These are phyloP conservation scores for Amblyraja radiata DNA, from an alignment of 2,797 vertebrate species.

Conservation along the genomic window DNA sequence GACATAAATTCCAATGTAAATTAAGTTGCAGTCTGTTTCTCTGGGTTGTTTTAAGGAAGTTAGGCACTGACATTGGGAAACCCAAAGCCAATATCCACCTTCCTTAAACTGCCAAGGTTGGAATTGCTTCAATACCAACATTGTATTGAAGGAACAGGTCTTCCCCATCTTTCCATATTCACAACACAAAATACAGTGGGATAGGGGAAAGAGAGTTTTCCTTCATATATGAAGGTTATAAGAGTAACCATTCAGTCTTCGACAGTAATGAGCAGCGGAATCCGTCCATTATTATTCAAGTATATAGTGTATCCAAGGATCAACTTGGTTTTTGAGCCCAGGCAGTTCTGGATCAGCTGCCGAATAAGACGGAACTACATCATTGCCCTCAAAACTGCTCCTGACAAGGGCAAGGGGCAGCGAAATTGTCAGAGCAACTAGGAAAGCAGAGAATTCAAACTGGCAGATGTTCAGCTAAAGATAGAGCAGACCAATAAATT, in stretches of 20 bases:
- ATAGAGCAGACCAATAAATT: not conserved
- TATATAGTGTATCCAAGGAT: not conserved
- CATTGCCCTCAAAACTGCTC: not conserved
- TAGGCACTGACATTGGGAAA: too few species aligned
- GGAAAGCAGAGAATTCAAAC: not conserved
- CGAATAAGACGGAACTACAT: not conserved
- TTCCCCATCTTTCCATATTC: not conserved
- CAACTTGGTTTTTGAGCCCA: not conserved
- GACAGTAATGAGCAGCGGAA: not conserved
- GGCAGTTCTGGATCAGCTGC: not conserved
- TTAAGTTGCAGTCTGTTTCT: not conserved
- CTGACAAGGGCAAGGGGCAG: not conserved
- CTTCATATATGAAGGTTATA: not conserved
- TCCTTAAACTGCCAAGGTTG: not conserved
- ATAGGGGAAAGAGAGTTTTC: not conserved
- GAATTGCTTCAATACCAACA: not conserved
- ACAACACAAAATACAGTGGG: not conserved
- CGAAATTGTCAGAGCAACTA: not conserved
- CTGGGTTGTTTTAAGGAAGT: too few species aligned
- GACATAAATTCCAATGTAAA: not conserved
- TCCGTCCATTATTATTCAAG: not conserved
- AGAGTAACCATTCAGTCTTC: not conserved
- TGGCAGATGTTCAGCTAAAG: not conserved
- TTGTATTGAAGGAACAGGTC: not conserved
- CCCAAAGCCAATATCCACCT: not conserved